These are phyloP conservation scores for Trichopoda pennipes DNA, from an alignment of 2,888 invertebrate species.

Conservation along the genomic window DNA sequence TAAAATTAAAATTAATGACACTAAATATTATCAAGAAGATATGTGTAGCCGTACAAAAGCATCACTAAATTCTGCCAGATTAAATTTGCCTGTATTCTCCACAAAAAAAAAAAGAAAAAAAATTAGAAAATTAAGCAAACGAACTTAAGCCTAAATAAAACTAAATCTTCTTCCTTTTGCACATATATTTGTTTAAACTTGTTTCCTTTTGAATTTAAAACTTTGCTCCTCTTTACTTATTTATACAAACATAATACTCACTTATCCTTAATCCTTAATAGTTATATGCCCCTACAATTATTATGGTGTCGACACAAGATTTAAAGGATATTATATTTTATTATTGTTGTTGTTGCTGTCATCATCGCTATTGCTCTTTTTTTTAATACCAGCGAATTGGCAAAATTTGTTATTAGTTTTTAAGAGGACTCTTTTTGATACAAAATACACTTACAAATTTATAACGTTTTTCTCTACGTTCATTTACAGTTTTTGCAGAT, in stretches of 20 bases:
- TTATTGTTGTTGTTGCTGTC: conserved; percentile 32
- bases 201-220: not conserved
- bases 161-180: not conserved
- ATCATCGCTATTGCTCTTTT: conserved; percentile 51
- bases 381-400: conserved; percentile 54
- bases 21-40: no score
- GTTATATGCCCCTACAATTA: conserved; percentile 18
- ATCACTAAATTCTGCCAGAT: no score
- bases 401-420: conserved; percentile 60
- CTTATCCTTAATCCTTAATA: conserved; percentile 4
- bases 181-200: no score
- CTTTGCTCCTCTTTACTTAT: conserved; percentile 4
- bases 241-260: not conserved
- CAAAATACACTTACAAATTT: conserved; percentile 12
- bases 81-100: no score
- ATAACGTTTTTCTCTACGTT: not conserved
- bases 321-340: conserved; percentile 52
- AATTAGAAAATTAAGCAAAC: no score
- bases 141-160: no score
- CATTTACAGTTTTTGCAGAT: conserved; percentile 29
- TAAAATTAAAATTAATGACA: no score
- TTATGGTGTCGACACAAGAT: conserved; percentile 44
- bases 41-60: no score
- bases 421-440: conserved; percentile 43
- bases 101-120: no score